phyloP scores from a whole-genome alignment of 2,888 invertebrate genomes.

The Andrena chrysosceles region DNA sequence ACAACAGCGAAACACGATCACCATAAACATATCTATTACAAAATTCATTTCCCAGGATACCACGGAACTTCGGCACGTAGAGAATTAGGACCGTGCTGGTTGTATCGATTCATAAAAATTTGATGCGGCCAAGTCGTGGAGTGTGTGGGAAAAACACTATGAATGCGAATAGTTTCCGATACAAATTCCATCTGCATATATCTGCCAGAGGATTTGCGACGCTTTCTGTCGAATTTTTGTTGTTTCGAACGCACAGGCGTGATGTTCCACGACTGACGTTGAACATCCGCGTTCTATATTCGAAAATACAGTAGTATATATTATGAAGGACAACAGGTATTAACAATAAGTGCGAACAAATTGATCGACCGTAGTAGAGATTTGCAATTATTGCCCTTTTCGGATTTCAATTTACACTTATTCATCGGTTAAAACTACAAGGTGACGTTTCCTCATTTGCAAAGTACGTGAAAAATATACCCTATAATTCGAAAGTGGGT shows the following conservation, averaged over 20 bases:
- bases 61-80: constrained; percentile 17
- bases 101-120: constrained; percentile 49
- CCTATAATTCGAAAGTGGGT: too few relatives aligned
- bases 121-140: constrained; percentile 28
- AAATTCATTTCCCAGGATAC: constrained; percentile 28
- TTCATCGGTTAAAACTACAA: background rate
- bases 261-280: too few relatives aligned
- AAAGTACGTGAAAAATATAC: too few relatives aligned
- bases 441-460: too few relatives aligned
- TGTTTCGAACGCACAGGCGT: constrained; percentile 1
- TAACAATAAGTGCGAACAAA: background rate
- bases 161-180: constrained; percentile 51
- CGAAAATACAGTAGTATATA: too few relatives aligned
- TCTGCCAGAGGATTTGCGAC: constrained; percentile 49
- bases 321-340: too few relatives aligned
- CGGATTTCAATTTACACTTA: background rate
- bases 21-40: too few relatives aligned
- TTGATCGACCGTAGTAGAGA: background rate
- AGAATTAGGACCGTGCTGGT: constrained; percentile 44
- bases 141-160: constrained; percentile 35
- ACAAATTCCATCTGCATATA: constrained; percentile 61
- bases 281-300: too few relatives aligned
- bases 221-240: constrained; percentile 46
- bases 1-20: too few relatives aligned
- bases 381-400: background rate